Conservation (phyloP, 1,140 invertebrate genomes). For the Ceratitis capitata region DNA sequence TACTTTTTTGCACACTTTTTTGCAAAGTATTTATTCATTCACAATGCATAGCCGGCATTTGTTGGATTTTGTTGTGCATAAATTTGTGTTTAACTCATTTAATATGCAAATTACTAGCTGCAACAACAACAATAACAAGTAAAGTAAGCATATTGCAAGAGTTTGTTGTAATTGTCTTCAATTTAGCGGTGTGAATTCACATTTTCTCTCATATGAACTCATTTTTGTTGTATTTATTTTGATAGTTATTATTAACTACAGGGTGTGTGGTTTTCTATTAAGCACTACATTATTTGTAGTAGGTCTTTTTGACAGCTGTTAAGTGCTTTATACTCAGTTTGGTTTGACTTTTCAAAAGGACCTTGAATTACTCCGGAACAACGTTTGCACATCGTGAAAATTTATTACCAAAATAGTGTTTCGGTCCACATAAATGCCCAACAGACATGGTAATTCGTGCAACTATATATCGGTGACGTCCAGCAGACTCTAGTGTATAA, state of each 20-base stretch:
- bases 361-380: not conserved
- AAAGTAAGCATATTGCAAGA: not conserved
- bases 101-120: constrained; percentile 13
- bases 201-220: not conserved
- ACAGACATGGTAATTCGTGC: too few relatives aligned
- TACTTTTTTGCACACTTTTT: too few relatives aligned
- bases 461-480: too few relatives aligned
- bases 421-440: too few relatives aligned
- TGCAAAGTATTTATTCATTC: too few relatives aligned
- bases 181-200: not conserved
- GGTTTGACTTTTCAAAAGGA: not conserved
- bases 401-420: too few relatives aligned
- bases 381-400: not conserved
- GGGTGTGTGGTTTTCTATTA: too few relatives aligned
- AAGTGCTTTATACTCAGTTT: not conserved
- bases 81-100: constrained; percentile 21
- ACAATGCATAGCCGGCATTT: not conserved
- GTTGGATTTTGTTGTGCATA: not conserved
- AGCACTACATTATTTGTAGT: too few relatives aligned
- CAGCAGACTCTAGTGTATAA: too few relatives aligned
- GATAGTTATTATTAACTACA: too few relatives aligned
- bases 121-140: not conserved
- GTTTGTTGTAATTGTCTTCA: not conserved
- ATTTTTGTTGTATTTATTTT: not conserved
- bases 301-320: not conserved